These are phyloP conservation scores for Drosophila robusta DNA, from an alignment of 2,888 invertebrate genomes.

Conservation along the genomic window DNA sequence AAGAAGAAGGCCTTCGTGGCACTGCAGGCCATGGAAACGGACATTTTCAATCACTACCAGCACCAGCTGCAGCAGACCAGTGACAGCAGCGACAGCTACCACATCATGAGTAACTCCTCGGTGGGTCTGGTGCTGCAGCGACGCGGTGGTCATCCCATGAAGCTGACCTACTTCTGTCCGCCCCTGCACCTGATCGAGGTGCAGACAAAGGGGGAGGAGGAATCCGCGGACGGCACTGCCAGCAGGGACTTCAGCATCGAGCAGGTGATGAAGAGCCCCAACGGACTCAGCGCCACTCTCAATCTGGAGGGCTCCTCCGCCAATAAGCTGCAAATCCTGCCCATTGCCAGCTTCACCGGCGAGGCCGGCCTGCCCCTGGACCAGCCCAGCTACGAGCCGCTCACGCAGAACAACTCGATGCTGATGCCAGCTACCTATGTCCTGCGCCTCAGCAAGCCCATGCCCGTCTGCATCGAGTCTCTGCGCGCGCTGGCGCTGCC, in stretches of 20 bases:
- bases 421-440: slow-evolving; percentile 96
- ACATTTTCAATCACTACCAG: slow-evolving; percentile 92
- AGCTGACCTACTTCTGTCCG: slow-evolving; percentile 92
- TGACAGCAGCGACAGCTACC: slow-evolving; percentile 87
- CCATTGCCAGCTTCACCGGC: slow-evolving; percentile 78
- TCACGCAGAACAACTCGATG: slow-evolving; percentile 94
- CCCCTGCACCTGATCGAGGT: slow-evolving; percentile 67
- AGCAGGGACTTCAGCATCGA: slow-evolving; percentile 88
- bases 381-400: slow-evolving; percentile 91
- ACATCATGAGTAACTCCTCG: slow-evolving; percentile 93
- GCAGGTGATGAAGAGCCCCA: slow-evolving; percentile 74
- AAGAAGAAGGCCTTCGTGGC: slow-evolving; percentile 96
- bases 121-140: slow-evolving; percentile 94
- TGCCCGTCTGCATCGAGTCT: slow-evolving; percentile 93
- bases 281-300: slow-evolving; percentile 95
- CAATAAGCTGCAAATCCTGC: slow-evolving; percentile 86
- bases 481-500: slow-evolving; percentile 88
- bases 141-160: slow-evolving; percentile 96
- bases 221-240: slow-evolving; percentile 48
- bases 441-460: slow-evolving; percentile 91
- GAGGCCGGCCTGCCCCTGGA: slow-evolving; percentile 71
- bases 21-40: slow-evolving; percentile 95
- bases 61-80: slow-evolving; percentile 91
- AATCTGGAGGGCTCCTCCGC: slow-evolving; percentile 95
- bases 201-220: slow-evolving; percentile 24